phyloP scores from a whole-genome alignment of 2,888 invertebrate genomes.

The Parapristionchus giblindavisi region DNA sequence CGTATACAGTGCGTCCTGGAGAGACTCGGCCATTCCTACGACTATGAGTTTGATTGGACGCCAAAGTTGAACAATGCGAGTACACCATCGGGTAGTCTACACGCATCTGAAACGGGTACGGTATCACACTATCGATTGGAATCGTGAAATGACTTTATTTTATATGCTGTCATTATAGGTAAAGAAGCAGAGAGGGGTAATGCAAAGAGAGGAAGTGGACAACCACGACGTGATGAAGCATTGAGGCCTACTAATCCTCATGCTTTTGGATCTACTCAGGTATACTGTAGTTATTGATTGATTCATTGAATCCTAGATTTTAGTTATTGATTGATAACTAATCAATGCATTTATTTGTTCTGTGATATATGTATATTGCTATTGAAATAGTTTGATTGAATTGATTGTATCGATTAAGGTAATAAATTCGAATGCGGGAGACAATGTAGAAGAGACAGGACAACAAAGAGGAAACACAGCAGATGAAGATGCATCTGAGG shows the following conservation, averaged over 20 bases:
- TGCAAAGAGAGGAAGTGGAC: conserved; percentile 28
- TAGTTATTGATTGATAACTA: not conserved
- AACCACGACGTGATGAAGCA: conserved; percentile 45
- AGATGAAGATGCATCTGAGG: conserved; percentile 58
- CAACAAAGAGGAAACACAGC: conserved; percentile 48
- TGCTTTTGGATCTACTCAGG: conserved; percentile 68
- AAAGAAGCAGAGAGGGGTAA: conserved; percentile 24
- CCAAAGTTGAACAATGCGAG: conserved; percentile 68
- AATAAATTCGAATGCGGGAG: conserved; percentile 68
- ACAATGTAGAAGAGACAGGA: conserved; percentile 58
- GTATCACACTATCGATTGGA: too few species aligned
- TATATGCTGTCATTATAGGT: not conserved
- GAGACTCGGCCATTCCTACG: conserved; percentile 65
- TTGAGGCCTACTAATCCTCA: conserved; percentile 52
- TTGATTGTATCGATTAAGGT: too few species aligned
- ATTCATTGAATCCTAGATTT: not conserved
- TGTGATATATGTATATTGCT: too few species aligned
- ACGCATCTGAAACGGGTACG: conserved; percentile 52
- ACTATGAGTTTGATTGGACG: conserved; percentile 70
- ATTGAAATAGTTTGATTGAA: not conserved
- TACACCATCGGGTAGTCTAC: conserved; percentile 67
- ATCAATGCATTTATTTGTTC: too few species aligned
- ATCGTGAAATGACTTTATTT: too few species aligned
- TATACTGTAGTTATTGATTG: conserved; percentile 29
- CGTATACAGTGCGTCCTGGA: conserved; percentile 58